phyloP scores from a whole-genome alignment of 2,113 vertebrate species.

The Tamias sibiricus region DNA sequence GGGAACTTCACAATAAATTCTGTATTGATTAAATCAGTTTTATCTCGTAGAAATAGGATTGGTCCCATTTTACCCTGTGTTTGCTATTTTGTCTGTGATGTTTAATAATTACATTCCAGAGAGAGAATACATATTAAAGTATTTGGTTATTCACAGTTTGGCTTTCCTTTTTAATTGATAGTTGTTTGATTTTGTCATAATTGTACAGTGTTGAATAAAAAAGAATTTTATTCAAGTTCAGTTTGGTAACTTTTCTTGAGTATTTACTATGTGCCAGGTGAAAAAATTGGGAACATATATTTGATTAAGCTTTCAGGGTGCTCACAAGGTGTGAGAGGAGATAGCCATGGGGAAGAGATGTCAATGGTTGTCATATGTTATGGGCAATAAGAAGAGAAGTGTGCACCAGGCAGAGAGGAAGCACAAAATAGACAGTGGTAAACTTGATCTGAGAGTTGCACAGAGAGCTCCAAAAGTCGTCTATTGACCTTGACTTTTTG shows the following conservation, averaged over 20 bases:
- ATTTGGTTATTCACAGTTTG: background rate
- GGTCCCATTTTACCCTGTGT: background rate
- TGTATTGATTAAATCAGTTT: conserved; percentile 24
- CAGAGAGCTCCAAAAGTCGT: background rate
- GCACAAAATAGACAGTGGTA: background rate
- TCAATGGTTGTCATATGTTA: background rate
- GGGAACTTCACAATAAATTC: conserved; percentile 39
- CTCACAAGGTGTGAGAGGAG: background rate
- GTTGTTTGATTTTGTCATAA: background rate
- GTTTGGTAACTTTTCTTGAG: background rate
- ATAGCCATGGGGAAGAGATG: background rate
- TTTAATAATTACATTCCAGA: conserved; percentile 1
- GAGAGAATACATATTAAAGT: conserved; percentile 31
- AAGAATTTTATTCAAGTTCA: background rate
- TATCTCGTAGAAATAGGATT: background rate
- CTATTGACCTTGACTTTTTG: background rate
- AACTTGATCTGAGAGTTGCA: background rate
- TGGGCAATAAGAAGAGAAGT: background rate
- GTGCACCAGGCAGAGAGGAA: background rate
- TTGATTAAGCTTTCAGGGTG: background rate
- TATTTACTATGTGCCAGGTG: background rate
- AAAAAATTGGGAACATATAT: background rate
- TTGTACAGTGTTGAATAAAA: conserved; percentile 4
- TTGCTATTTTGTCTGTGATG: background rate
- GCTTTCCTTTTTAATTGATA: conserved; percentile 9